Conservation (phyloP, 2,888 invertebrate genomes). For the Argyra leucocephala region DNA sequence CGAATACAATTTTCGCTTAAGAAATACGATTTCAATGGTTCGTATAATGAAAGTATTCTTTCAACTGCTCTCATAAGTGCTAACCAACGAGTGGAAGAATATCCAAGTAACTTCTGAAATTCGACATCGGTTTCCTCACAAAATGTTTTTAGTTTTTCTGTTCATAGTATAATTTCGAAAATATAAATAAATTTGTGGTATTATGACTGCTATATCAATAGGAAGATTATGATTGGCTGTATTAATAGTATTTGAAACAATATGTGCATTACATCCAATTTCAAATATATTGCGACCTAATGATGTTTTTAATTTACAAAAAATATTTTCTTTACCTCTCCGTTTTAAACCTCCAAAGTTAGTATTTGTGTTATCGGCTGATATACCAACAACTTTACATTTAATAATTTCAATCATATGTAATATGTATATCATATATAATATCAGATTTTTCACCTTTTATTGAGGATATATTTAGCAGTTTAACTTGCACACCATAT, state of each 20-base stretch:
- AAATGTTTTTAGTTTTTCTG: not conserved
- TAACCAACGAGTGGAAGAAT: too few species aligned
- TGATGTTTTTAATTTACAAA: conserved; percentile 7
- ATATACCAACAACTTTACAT: conserved; percentile 18
- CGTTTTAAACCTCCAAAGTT: conserved; percentile 18
- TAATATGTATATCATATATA: conserved; percentile 16
- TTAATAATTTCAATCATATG: conserved; percentile 17
- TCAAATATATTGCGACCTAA: conserved; percentile 16
- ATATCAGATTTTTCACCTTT: conserved; percentile 19
- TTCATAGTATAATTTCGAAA: conserved; percentile 18
- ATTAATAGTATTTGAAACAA: conserved; percentile 19
- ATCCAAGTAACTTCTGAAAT: too few species aligned
- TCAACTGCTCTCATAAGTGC: too few species aligned
- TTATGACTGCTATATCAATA: conserved; percentile 15
- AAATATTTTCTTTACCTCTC: conserved; percentile 12
- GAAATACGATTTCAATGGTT: not conserved
- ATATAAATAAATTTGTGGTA: conserved; percentile 17
- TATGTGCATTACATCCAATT: conserved; percentile 18
- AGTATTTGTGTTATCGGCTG: conserved; percentile 17
- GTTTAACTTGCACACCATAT: conserved; percentile 15
- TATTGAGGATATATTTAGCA: conserved; percentile 8
- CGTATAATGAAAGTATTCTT: too few species aligned
- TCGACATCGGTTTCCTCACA: too few species aligned
- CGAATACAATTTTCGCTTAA: conserved; percentile 17
- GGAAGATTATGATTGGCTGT: conserved; percentile 16